Evolutionary conservation across 2,888 invertebrate species (phyloP), one percentile per base, ranked within the genome.

Genomic region (Chloromyia formosa): DNA sequence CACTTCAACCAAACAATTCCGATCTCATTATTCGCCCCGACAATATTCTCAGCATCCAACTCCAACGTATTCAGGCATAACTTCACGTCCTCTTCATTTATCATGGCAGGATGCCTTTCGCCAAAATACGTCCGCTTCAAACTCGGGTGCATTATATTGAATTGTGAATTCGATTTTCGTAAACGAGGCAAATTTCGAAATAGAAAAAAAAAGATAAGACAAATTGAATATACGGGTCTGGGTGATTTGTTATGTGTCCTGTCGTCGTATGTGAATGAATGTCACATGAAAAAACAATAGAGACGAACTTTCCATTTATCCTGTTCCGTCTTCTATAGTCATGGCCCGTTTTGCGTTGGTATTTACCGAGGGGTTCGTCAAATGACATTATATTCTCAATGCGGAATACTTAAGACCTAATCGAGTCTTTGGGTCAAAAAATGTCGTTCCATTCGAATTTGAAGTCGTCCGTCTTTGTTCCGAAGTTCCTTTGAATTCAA

Each of bases 151-250:
- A 27, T 76, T 71, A 76, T 71, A 74, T 76, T 74, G 74, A 76
- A 76, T 74, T 76, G 74, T 20, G 74, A 76, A 76, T 71, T 76
- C 76, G 76, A 76, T 76, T 76, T 73, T 64, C 35, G 74, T 64
- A 76, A 71, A 64, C 42, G 58, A 71, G 56, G 18, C 35, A 58
- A 71, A 71, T 40, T 62, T 74, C 71, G 71, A 73, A 35, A 35
- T 4, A 4, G 7, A 7, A 7, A 35, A 35, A 35, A 35, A 35
- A 71, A 74, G 74, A 71, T 74, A 76, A 76, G 76, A 76, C 73
- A 76, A 76, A 76, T 76, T 75, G 76, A 76, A 73, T 75, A 74
- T 74, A 76, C 66, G 74, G 74, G 64, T 75, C 74, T 66, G 62
- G 74, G 22, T 74, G 73, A 76, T 74, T 76, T 74, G 74, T 76